Evolutionary conservation across 2,113 vertebrate species (phyloP).

Genomic region (Mormoops blainvillei): DNA sequence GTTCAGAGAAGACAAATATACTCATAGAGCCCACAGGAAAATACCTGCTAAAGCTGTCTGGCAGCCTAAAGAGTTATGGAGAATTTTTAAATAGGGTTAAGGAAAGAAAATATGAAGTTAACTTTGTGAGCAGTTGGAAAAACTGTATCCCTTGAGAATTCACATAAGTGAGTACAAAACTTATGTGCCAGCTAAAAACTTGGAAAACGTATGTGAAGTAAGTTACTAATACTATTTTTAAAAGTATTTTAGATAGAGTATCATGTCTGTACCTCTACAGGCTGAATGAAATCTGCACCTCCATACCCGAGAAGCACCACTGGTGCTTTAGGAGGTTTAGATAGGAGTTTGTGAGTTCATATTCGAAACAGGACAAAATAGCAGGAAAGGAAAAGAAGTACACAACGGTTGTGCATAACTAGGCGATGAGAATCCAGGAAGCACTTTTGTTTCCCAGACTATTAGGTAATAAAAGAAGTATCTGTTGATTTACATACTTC

Average conservation of each 20-base stretch:
- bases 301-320: background rate
- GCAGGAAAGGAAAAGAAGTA: background rate
- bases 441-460: background rate
- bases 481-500: background rate
- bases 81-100: background rate
- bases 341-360: background rate
- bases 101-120: background rate
- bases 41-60: background rate
- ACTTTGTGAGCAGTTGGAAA: background rate
- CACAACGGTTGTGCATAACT: background rate
- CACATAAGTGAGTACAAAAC: background rate
- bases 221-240: background rate
- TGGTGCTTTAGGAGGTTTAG: slow-evolving; percentile 9
- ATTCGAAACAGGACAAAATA: background rate
- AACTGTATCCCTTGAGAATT: background rate
- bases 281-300: background rate
- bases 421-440: background rate
- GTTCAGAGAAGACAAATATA: background rate
- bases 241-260: background rate
- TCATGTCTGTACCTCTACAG: too few relatives aligned
- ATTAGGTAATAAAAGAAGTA: background rate
- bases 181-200: background rate
- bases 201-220: background rate
- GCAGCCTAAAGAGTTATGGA: background rate
- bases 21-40: background rate